phyloP scores from a whole-genome alignment of 2,888 invertebrate species.

The Melipona beecheii region DNA sequence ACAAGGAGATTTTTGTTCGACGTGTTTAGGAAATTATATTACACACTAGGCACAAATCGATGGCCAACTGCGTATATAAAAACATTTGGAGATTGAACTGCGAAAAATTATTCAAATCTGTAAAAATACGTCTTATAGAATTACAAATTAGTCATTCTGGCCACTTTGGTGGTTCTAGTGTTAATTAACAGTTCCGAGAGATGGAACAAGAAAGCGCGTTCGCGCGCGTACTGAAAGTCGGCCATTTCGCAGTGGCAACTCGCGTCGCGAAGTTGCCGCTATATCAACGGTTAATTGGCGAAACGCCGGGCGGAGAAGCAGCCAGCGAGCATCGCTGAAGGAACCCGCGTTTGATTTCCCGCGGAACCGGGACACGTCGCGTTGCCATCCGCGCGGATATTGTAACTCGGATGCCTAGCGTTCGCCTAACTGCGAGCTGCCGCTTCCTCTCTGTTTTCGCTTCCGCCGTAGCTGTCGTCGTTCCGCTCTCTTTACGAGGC shows the following conservation, averaged over 20 bases:
- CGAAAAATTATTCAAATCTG: no score
- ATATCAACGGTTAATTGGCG: constrained; percentile 68
- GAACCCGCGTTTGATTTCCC: constrained; percentile 55
- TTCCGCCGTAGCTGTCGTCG: not conserved
- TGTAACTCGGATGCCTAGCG: constrained; percentile 12
- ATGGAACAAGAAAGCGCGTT: constrained; percentile 3
- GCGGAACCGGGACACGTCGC: constrained; percentile 22
- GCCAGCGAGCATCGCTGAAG: not conserved
- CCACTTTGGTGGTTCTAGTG: not conserved
- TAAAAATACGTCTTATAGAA: no score
- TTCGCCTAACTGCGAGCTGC: not conserved
- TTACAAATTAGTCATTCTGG: no score
- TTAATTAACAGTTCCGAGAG: constrained; percentile 28
- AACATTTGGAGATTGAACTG: no score
- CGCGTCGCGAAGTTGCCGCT: constrained; percentile 18
- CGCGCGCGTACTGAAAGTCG: not conserved
- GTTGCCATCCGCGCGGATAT: constrained; percentile 45
- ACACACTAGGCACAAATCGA: no score
- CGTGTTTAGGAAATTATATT: no score
- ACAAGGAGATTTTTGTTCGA: no score
- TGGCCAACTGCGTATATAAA: no score
- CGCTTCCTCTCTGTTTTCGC: constrained; percentile 21
- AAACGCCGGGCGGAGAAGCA: constrained; percentile 38
- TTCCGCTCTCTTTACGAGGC: constrained; percentile 10
- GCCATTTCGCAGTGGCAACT: not conserved